Evolutionary conservation across 1,140 invertebrate species (phyloP).

Genomic region (Heliothis virescens): DNA sequence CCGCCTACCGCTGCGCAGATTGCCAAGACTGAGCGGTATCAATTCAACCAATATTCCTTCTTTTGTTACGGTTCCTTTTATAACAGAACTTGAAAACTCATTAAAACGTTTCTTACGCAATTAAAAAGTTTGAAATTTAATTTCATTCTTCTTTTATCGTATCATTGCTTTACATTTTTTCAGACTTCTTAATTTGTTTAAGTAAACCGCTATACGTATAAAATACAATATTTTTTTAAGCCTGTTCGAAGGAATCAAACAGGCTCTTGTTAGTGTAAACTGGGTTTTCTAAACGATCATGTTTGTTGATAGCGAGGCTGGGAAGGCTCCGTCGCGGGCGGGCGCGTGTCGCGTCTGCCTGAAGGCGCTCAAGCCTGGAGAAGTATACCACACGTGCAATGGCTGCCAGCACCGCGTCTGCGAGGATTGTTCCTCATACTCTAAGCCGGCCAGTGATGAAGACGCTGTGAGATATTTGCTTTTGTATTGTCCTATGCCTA

Average conservation of each 20-base stretch:
- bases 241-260: too few relatives aligned
- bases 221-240: not conserved
- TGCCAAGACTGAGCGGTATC: constrained; percentile 80
- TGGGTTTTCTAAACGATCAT: too few relatives aligned
- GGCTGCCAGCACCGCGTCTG: constrained; percentile 96
- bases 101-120: constrained; percentile 8
- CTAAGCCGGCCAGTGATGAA: constrained; percentile 92
- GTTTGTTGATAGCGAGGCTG: constrained; percentile 85
- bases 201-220: not conserved
- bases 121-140: constrained; percentile 21
- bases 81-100: constrained; percentile 13
- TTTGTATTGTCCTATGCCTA: not conserved
- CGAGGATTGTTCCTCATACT: constrained; percentile 96
- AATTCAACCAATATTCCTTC: not conserved
- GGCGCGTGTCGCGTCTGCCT: constrained; percentile 94
- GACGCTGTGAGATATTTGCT: constrained; percentile 88
- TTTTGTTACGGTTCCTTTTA: constrained; percentile 14
- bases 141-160: constrained; percentile 17
- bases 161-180: constrained; percentile 27
- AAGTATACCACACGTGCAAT: constrained; percentile 93
- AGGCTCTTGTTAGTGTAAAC: too few relatives aligned
- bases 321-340: constrained; percentile 90
- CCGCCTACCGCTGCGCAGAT: constrained; percentile 66
- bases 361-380: constrained; percentile 94
- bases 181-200: constrained; percentile 4